Conservation (phyloP, 2,888 invertebrate species). For the Crematogaster levior region DNA sequence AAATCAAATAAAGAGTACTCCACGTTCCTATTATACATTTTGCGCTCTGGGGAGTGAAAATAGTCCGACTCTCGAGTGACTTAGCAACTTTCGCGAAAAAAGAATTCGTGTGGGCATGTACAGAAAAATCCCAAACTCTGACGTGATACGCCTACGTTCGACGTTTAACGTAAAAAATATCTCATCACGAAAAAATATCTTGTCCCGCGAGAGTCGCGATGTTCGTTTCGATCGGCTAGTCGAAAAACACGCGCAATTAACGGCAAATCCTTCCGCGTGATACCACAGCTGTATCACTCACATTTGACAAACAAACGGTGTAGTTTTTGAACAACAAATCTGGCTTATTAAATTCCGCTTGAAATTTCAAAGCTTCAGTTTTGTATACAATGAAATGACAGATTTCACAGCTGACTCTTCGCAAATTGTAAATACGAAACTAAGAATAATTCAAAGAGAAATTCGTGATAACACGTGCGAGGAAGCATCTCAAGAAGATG, state of each 20-base stretch:
- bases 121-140: conserved; percentile 9
- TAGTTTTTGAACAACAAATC: not conserved
- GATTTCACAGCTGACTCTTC: not conserved
- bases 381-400: not conserved
- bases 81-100: not conserved
- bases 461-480: not conserved
- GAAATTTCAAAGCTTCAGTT: not conserved
- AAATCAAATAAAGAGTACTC: not conserved
- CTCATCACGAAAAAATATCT: conserved; percentile 3
- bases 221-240: not conserved
- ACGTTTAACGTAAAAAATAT: conserved; percentile 12
- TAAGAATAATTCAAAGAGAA: not conserved
- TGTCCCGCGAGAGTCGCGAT: not conserved
- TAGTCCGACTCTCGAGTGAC: not conserved
- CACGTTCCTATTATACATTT: not conserved
- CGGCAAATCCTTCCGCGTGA: not conserved
- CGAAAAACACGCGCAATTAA: not conserved
- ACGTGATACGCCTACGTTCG: not conserved
- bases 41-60: not conserved
- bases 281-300: not conserved
- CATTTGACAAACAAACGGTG: not conserved
- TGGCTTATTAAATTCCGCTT: not conserved
- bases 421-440: not conserved
- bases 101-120: not conserved
- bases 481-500: not conserved